phyloP scores from a whole-genome alignment of 2,797 vertebrate species.

The Pelodytes ibericus region DNA sequence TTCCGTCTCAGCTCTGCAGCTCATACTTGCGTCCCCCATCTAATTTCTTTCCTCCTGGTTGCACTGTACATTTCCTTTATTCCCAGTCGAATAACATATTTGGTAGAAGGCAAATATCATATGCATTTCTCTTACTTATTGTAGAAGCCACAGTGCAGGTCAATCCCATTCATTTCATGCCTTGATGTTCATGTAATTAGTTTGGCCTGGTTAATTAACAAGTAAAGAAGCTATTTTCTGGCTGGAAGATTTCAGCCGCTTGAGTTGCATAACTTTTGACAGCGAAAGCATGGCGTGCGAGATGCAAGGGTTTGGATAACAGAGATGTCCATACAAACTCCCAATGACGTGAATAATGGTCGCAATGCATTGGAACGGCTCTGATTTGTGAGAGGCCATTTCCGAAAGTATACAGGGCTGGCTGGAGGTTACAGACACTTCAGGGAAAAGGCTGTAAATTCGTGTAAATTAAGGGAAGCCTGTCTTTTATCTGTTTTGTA shows the following conservation, averaged over 20 bases:
- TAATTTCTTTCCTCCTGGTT: no score
- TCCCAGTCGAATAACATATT: background rate
- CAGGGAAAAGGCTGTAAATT: no score
- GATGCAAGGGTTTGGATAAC: constrained; percentile 3
- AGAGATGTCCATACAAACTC: constrained; percentile 7
- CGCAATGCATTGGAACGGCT: no score
- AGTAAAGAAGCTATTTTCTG: constrained; percentile 23
- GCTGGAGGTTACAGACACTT: no score
- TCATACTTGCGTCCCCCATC: no score
- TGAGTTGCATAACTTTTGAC: background rate
- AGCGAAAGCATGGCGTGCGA: background rate
- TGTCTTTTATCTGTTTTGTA: no score
- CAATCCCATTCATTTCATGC: constrained; percentile 31
- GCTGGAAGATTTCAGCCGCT: constrained; percentile 9
- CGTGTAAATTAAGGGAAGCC: no score
- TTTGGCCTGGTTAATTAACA: constrained; percentile 20
- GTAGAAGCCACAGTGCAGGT: constrained; percentile 17
- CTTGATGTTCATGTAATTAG: constrained; percentile 28
- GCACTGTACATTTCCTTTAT: background rate
- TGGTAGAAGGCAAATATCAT: background rate
- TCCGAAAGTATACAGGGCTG: no score
- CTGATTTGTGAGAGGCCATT: no score
- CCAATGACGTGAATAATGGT: no score
- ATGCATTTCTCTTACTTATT: constrained; percentile 3
- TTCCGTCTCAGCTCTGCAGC: no score